phyloP scores from a whole-genome alignment of 2,797 vertebrate species.

The Gobio occitaniae region DNA sequence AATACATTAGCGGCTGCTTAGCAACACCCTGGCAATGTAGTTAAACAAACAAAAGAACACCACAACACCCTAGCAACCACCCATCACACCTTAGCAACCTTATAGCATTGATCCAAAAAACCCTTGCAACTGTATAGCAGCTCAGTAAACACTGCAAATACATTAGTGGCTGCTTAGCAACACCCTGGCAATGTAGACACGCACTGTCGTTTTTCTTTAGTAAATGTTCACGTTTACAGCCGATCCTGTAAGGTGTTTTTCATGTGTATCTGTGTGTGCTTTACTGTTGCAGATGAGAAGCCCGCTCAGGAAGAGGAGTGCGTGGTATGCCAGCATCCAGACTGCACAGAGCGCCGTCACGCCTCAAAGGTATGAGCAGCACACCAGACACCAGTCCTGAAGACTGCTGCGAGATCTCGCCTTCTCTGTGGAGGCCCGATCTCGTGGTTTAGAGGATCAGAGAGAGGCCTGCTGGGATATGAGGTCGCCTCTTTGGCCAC shows the following conservation, averaged over 20 bases:
- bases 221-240: constrained; percentile 7
- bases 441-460: background rate
- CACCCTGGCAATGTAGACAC: too few relatives aligned
- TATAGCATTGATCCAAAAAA: too few relatives aligned
- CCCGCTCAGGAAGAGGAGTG: constrained; percentile 81
- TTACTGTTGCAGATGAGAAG: constrained; percentile 82
- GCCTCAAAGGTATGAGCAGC: constrained; percentile 85
- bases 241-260: constrained; percentile 34
- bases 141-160: too few relatives aligned
- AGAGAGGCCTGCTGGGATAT: constrained; percentile 1
- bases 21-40: too few relatives aligned
- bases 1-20: too few relatives aligned
- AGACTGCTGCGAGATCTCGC: background rate
- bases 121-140: background rate
- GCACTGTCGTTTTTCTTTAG: background rate
- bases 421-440: constrained; percentile 9
- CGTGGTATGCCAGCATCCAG: constrained; percentile 85
- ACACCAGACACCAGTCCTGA: constrained; percentile 2
- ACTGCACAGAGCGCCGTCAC: constrained; percentile 82
- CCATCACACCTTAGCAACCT: too few relatives aligned
- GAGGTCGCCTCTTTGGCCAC: constrained; percentile 43
- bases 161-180: too few relatives aligned
- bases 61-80: background rate
- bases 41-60: background rate
- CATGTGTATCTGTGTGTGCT: constrained; percentile 37